Conservation (phyloP, 2,113 vertebrate genomes). For the Siniperca chuatsi region DNA sequence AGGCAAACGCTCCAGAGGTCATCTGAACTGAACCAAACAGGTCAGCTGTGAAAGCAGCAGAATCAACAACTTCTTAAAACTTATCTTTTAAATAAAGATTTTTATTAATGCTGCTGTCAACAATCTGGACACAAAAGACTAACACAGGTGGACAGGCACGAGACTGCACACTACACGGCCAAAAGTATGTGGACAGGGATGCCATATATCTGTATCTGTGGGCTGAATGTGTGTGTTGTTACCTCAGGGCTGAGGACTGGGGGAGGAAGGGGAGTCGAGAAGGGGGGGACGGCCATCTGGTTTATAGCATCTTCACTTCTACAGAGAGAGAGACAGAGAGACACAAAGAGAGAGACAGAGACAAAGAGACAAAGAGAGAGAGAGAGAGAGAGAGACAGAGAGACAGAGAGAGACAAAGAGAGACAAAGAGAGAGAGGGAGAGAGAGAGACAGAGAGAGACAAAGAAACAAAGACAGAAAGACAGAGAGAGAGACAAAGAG, state of each 20-base stretch:
- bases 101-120: neutral
- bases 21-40: too few species aligned
- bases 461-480: too few species aligned
- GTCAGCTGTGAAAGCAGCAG: too few species aligned
- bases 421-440: neutral
- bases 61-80: too few species aligned
- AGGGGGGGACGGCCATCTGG: conserved; percentile 93
- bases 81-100: too few species aligned
- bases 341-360: too few species aligned
- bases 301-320: conserved; percentile 92
- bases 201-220: neutral
- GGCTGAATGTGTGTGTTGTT: conserved; percentile 51
- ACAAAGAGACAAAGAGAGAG: too few species aligned
- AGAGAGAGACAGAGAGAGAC: neutral
- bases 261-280: conserved; percentile 82
- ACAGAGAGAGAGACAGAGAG: neutral
- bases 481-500: neutral
- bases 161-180: neutral
- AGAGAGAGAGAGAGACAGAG: neutral
- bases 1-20: too few species aligned
- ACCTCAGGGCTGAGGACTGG: conserved; percentile 85
- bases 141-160: neutral
- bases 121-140: neutral
- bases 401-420: neutral
- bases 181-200: neutral